A percentile compares a stretch with the other conserved stretches of the same genome.
These are phyloP conservation scores for Oligia fasciuncula DNA, from an alignment of 2,888 invertebrate genomes.

Conservation along the genomic window DNA sequence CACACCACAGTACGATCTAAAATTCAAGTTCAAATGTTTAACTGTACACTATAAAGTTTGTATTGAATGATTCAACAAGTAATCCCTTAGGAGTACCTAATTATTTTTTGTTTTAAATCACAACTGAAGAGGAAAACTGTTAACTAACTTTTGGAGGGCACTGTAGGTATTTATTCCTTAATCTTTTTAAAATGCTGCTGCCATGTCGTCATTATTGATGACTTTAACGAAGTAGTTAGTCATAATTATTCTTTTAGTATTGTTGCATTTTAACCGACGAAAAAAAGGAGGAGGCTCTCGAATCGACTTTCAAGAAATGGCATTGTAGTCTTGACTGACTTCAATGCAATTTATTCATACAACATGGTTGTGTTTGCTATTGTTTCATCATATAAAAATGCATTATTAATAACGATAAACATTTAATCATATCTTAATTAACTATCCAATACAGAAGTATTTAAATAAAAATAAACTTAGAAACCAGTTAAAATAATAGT, in stretches of 20 bases:
- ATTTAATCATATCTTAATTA: conserved; percentile 6
- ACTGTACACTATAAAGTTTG: background rate
- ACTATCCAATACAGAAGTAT: background rate
- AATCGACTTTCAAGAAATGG: background rate
- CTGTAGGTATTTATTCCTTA: background rate
- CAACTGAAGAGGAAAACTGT: background rate
- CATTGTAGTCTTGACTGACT: background rate
- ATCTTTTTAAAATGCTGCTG: background rate
- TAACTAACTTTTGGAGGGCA: background rate
- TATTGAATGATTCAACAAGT: background rate
- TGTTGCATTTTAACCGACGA: no score
- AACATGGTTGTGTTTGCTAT: background rate
- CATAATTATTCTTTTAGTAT: background rate
- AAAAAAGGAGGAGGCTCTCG: background rate
- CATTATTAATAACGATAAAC: background rate
- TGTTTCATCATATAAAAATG: background rate
- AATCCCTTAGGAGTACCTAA: no score
- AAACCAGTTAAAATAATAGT: conserved; percentile 13
- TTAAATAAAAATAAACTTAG: conserved; percentile 26
- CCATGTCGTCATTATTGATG: background rate
- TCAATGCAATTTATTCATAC: background rate
- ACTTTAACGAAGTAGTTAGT: background rate
- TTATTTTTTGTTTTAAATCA: background rate
- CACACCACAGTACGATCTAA: no score
- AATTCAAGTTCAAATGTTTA: no score